phyloP scores from a whole-genome alignment of 2,113 vertebrate genomes.

The Amphiprion percula region DNA sequence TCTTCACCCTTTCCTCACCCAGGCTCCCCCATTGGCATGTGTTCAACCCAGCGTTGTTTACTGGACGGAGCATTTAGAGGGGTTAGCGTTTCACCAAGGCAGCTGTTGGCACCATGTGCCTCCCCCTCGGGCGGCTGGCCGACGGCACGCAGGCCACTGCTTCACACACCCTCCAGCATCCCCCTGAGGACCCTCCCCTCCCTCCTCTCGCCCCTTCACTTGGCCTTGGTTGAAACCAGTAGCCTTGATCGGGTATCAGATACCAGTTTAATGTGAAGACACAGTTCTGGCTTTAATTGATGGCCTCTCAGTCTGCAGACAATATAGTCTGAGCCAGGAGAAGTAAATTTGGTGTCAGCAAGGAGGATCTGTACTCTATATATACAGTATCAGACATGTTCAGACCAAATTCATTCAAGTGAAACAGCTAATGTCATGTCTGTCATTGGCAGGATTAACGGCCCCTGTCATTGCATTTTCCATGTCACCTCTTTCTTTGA shows the following conservation, averaged over 20 bases:
- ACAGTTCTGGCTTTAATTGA: conserved; percentile 66
- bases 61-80: conserved; percentile 77
- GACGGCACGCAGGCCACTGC: conserved; percentile 80
- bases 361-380: not conserved
- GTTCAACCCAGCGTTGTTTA: conserved; percentile 78
- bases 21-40: conserved; percentile 75
- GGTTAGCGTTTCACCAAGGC: conserved; percentile 81
- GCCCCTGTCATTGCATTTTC: conserved; percentile 50
- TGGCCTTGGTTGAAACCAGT: conserved; percentile 68
- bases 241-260: conserved; percentile 68
- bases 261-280: conserved; percentile 70
- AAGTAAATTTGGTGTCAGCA: conserved; percentile 8
- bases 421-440: conserved; percentile 37
- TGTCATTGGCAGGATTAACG: conserved; percentile 59
- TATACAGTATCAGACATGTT: not conserved
- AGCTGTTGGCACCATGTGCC: conserved; percentile 85
- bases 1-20: conserved; percentile 69
- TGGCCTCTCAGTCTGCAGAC: conserved; percentile 12
- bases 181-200: conserved; percentile 64
- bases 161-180: conserved; percentile 75
- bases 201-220: conserved; percentile 42
- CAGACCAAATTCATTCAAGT: conserved; percentile 20
- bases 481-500: conserved; percentile 43
- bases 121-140: conserved; percentile 74
- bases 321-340: conserved; percentile 15